Conservation (phyloP, 2,113 vertebrate species). For the Apodemus sylvaticus region DNA sequence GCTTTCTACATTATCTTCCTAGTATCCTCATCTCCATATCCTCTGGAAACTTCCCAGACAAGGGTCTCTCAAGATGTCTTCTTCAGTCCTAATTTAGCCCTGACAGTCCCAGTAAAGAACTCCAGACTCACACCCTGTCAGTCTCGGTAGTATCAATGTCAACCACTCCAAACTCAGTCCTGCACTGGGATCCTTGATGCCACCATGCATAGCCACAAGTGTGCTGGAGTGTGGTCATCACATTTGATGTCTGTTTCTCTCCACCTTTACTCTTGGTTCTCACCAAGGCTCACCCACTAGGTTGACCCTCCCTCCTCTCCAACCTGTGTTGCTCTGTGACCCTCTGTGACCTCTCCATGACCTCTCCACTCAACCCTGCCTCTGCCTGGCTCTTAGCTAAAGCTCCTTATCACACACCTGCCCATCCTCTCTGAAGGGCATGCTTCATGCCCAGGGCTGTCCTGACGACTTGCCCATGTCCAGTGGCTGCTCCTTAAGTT, state of each 20-base stretch:
- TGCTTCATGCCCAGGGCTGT: neutral
- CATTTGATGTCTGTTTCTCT: neutral
- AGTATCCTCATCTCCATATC: too few species aligned
- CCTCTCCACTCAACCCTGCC: neutral
- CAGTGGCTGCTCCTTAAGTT: too few species aligned
- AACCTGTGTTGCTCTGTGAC: neutral
- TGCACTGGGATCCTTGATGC: too few species aligned
- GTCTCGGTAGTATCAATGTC: too few species aligned
- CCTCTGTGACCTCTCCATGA: neutral
- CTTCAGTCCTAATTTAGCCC: neutral
- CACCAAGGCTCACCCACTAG: neutral
- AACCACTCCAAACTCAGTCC: too few species aligned
- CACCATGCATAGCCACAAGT: accelerated
- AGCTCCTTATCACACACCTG: neutral
- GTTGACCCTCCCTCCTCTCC: neutral
- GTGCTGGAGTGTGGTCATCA: neutral
- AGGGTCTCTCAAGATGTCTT: neutral
- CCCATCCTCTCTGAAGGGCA: neutral
- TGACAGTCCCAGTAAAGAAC: neutral
- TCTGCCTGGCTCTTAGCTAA: neutral
- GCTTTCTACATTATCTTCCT: neutral
- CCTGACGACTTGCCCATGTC: neutral
- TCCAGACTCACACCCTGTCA: neutral
- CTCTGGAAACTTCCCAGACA: neutral
- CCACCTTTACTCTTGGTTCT: neutral